Evolutionary conservation across 2,113 vertebrate species (phyloP), one percentile per base, ranked within the genome.

Genomic region (Gadus macrocephalus): DNA sequence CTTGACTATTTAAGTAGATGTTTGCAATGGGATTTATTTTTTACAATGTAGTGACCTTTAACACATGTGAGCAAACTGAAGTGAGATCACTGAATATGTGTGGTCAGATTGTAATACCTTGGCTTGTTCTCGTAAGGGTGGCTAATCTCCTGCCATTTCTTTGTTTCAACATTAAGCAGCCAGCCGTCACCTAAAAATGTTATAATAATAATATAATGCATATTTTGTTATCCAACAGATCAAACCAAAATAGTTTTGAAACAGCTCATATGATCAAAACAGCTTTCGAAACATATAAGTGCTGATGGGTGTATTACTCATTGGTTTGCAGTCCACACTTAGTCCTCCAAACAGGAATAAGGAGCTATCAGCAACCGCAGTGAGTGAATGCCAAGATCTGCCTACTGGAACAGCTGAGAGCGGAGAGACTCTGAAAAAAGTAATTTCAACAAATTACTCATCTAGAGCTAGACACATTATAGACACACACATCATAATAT

Each of bases 291-390:
- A 12, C 9, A 49, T 49, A 49, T 49, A 49, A 14, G 12, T 11
- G 0, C 42, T 49, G 42, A 68, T n/a, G 27, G 15, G 1, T 58
- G 0, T 0, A 94, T 93, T 84, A 98, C 96, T 96, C 91, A 97
- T 86, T 68, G 96, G 96, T 85, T 92, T 92, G 85, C 95, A 95
- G 75, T 98, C 94, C 55, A 93, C 89, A 77, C 95, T 96, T 73
- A 98, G 87, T 63, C 96, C 96, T 72, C 96, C 96, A 84, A 95
- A 98, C 56, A 98, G 86, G 74, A 98, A 98, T 66, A 98, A 86
- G 38, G 90, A 88, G 76, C 83, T 90, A 28, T 96, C 93, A 64
- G 94, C 92, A 62, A 95, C 86, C 0, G 96, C 86, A 5, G 96
- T 97, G 80, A 98, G 73, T 0, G 95, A 94, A 79, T 98, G 96